Percentiles rank a stretch among this genome's conserved stretches.
Conservation (phyloP, 2,113 vertebrate genomes). For the Rostratula benghalensis region DNA sequence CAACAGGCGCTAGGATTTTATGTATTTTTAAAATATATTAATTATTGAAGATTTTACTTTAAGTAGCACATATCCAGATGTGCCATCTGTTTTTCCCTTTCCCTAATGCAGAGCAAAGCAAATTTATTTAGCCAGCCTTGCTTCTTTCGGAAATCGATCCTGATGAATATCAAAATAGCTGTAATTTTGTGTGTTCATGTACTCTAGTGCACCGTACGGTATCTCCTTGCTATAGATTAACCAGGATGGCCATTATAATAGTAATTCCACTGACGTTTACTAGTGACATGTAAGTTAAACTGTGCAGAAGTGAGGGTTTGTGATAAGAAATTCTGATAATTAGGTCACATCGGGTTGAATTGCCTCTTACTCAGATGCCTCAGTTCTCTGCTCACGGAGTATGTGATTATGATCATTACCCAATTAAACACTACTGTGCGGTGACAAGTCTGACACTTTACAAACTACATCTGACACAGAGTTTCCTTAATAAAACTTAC, state of each 20-base stretch:
- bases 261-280: not conserved
- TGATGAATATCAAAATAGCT: not conserved
- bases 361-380: not conserved
- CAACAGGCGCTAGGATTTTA: not conserved
- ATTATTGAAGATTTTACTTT: not conserved
- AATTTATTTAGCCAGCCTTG: not conserved
- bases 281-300: not conserved
- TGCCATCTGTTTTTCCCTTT: not conserved
- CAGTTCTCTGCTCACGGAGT: not conserved
- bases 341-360: constrained; percentile 13
- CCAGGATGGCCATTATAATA: not conserved
- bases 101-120: not conserved
- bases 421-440: constrained; percentile 10
- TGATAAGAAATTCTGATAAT: constrained; percentile 22
- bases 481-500: not conserved
- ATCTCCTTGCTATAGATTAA: not conserved
- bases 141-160: not conserved
- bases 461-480: not conserved
- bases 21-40: not conserved
- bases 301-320: not conserved
- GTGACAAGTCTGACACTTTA: not conserved
- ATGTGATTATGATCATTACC: not conserved
- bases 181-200: not conserved
- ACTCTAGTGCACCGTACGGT: not conserved
- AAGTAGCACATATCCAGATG: not conserved